Evolutionary conservation across 2,888 invertebrate genomes (phyloP).

Genomic region (Stratiomys singularior): DNA sequence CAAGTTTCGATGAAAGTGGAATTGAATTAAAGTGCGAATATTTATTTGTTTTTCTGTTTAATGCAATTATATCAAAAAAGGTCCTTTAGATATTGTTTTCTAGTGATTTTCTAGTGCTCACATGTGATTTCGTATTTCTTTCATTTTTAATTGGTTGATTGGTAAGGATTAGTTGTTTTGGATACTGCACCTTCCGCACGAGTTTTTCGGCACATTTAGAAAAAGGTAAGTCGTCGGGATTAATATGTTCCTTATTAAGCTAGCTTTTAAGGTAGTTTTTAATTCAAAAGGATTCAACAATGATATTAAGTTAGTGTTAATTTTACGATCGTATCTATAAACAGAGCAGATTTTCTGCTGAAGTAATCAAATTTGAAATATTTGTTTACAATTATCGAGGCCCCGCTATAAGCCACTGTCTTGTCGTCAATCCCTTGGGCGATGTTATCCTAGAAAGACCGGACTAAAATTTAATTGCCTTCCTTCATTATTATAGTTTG

Average conservation of each 20-base stretch:
- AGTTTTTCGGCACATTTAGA: background rate
- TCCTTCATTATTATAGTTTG: conserved; percentile 13
- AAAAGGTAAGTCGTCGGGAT: background rate
- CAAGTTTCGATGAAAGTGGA: background rate
- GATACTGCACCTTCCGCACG: background rate
- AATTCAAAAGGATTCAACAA: no score
- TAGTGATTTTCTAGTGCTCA: conserved; percentile 5
- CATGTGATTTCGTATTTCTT: background rate
- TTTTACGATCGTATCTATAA: no score
- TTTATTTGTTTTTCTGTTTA: background rate
- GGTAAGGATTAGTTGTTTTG: conserved; percentile 18
- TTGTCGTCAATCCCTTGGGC: conserved; percentile 8
- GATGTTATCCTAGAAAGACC: conserved; percentile 9
- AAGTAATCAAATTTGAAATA: background rate
- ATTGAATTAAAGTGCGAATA: background rate
- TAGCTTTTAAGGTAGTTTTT: background rate
- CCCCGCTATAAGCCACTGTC: background rate
- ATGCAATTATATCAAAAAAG: background rate
- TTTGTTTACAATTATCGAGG: conserved; percentile 4
- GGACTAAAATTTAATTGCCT: conserved; percentile 41
- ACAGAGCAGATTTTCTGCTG: no score
- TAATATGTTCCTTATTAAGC: background rate
- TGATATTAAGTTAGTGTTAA: no score
- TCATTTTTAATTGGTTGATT: background rate
- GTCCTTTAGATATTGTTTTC: background rate